Evolutionary conservation across 2,888 invertebrate genomes (phyloP).

Genomic region (Acleris holmiana): DNA sequence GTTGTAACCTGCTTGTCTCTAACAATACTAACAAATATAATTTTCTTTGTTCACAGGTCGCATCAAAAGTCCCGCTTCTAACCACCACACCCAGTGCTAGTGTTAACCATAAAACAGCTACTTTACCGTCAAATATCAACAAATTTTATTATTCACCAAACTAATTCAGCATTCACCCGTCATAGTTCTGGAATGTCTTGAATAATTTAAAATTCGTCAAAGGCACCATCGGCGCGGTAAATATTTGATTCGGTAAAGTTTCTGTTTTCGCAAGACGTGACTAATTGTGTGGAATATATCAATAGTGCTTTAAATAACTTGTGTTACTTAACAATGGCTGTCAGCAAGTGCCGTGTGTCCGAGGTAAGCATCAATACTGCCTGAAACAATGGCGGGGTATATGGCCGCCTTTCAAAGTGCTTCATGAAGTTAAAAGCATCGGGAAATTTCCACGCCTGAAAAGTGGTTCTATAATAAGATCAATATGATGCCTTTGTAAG

Average conservation of each 20-base stretch:
- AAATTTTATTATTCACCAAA: slow-evolving; percentile 8
- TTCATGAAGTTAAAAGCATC: neutral
- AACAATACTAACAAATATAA: slow-evolving; percentile 71
- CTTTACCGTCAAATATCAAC: slow-evolving; percentile 16
- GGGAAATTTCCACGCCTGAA: neutral
- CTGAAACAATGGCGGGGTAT: slow-evolving; percentile 5
- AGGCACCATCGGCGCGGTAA: slow-evolving; percentile 13
- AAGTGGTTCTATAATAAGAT: neutral
- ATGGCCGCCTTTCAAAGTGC: slow-evolving; percentile 1
- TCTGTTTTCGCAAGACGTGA: slow-evolving; percentile 27
- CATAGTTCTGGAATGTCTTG: slow-evolving; percentile 31
- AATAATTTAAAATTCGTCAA: slow-evolving; percentile 32
- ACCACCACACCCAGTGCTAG: slow-evolving; percentile 19
- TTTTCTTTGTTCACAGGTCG: slow-evolving; percentile 79
- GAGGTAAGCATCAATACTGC: slow-evolving; percentile 28
- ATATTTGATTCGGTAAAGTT: slow-evolving; percentile 35
- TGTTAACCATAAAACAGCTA: slow-evolving; percentile 21
- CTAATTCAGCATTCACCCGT: neutral
- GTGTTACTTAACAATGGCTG: slow-evolving; percentile 28
- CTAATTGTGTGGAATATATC: slow-evolving; percentile 29
- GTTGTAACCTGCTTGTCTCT: slow-evolving; percentile 47
- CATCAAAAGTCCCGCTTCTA: slow-evolving; percentile 43
- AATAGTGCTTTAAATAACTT: slow-evolving; percentile 25
- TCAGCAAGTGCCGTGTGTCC: slow-evolving; percentile 21
- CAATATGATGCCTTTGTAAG: neutral